These are phyloP conservation scores for Himalopsyche anomala DNA, from an alignment of 2,888 invertebrate species.

Conservation along the genomic window DNA sequence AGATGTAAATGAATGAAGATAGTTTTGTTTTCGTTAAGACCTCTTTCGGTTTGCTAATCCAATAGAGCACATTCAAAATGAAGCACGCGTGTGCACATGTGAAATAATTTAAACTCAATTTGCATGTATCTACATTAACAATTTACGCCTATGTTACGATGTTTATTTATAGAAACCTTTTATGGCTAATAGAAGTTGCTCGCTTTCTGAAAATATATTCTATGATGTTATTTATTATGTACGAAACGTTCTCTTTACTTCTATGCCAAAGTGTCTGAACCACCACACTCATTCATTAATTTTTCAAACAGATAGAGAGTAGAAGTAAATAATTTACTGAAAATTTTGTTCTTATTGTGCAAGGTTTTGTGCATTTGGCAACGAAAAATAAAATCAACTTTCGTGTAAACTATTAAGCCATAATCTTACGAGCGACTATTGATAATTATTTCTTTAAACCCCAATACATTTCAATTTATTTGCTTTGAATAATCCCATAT, in stretches of 20 bases:
- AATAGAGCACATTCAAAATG: constrained; percentile 2
- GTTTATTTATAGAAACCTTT: constrained; percentile 14
- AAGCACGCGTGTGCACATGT: background rate
- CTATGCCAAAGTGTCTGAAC: no score
- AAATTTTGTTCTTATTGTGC: no score
- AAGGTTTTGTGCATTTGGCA: no score
- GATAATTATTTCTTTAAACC: no score
- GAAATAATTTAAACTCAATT: constrained; percentile 30
- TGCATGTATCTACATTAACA: constrained; percentile 14
- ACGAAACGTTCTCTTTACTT: background rate
- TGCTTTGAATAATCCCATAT: no score
- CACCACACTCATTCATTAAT: no score
- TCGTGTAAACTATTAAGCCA: no score
- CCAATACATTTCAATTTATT: no score
- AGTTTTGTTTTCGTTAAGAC: constrained; percentile 22
- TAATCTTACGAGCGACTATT: no score
- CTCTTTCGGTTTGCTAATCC: constrained; percentile 13
- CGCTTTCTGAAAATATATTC: background rate
- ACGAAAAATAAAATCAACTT: no score
- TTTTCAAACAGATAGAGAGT: no score
- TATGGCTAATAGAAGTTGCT: background rate
- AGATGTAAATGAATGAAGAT: constrained; percentile 34
- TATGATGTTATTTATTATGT: background rate
- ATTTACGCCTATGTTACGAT: constrained; percentile 2
- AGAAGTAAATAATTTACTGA: no score